Conservation (phyloP, 2,797 vertebrate genomes). For the Catostomus latipinnis region DNA sequence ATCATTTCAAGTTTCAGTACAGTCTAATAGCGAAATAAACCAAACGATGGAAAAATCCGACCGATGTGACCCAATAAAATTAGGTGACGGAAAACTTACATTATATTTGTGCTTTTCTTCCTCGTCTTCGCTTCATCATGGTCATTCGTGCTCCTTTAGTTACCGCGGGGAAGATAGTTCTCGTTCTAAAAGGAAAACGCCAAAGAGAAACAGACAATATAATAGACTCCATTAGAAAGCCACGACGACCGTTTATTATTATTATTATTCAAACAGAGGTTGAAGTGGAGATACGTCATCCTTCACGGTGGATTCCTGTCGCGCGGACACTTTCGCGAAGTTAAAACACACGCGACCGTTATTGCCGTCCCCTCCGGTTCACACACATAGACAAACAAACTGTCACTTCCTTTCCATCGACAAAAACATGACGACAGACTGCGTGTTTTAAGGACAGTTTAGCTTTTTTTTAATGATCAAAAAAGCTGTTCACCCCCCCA, state of each 20-base stretch:
- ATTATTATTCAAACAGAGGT: constrained; percentile 39
- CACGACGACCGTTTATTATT: constrained; percentile 2
- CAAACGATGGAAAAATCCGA: neutral
- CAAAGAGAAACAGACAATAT: constrained; percentile 13
- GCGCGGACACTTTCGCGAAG: constrained; percentile 10
- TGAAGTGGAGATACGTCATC: constrained; percentile 51
- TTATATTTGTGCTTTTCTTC: neutral
- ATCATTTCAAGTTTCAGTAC: constrained; percentile 1
- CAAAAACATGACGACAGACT: constrained; percentile 21
- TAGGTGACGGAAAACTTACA: constrained; percentile 24
- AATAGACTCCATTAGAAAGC: constrained; percentile 21
- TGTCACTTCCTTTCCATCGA: neutral
- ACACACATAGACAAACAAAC: neutral
- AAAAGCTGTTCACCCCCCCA: constrained; percentile 26
- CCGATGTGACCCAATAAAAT: neutral
- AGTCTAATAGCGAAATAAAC: constrained; percentile 10
- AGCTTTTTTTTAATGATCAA: constrained; percentile 6
- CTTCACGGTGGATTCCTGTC: constrained; percentile 47
- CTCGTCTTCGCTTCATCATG: constrained; percentile 23
- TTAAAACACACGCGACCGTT: constrained; percentile 18
- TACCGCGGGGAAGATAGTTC: neutral
- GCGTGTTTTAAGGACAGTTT: constrained; percentile 8
- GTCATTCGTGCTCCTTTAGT: constrained; percentile 10
- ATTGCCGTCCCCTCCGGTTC: constrained; percentile 36
- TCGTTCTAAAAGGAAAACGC: neutral